Percentiles rank a stretch among this genome's conserved stretches.
These are phyloP conservation scores for Oxytorus armatus DNA, from an alignment of 2,888 invertebrate genomes.

Conservation along the genomic window DNA sequence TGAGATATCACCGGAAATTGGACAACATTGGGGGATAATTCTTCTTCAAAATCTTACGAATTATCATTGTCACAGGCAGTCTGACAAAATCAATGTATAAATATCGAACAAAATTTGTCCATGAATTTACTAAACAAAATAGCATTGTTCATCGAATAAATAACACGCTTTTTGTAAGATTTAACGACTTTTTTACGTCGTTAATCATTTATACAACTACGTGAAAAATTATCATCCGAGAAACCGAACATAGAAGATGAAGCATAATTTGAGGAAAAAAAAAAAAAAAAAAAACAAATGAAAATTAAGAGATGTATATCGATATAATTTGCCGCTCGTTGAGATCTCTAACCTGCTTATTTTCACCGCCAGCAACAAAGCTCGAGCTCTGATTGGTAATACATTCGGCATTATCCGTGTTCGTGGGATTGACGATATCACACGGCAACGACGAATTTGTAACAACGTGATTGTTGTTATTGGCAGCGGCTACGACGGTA, in stretches of 20 bases:
- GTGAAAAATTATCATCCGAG: background rate
- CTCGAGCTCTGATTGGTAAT: constrained; percentile 68
- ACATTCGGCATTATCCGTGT: constrained; percentile 66
- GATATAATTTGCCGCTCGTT: background rate
- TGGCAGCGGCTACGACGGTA: constrained; percentile 43
- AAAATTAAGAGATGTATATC: background rate
- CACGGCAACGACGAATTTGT: constrained; percentile 40
- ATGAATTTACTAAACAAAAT: no score
- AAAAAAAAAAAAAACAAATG: constrained; percentile 3
- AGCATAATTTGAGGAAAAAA: background rate
- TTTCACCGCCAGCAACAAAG: constrained; percentile 71
- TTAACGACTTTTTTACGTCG: no score
- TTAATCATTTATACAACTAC: background rate
- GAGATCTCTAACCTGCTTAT: constrained; percentile 78
- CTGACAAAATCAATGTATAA: no score
- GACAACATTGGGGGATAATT: no score
- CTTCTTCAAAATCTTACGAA: no score
- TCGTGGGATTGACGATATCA: constrained; percentile 51
- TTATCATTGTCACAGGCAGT: no score
- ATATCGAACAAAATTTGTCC: no score
- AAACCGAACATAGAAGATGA: background rate
- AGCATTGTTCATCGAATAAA: no score
- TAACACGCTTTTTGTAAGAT: no score
- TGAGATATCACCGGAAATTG: no score
- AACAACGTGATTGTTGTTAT: constrained; percentile 50